Evolutionary conservation across 2,113 vertebrate genomes (phyloP).

Genomic region (Campylomormyrus tamandua): DNA sequence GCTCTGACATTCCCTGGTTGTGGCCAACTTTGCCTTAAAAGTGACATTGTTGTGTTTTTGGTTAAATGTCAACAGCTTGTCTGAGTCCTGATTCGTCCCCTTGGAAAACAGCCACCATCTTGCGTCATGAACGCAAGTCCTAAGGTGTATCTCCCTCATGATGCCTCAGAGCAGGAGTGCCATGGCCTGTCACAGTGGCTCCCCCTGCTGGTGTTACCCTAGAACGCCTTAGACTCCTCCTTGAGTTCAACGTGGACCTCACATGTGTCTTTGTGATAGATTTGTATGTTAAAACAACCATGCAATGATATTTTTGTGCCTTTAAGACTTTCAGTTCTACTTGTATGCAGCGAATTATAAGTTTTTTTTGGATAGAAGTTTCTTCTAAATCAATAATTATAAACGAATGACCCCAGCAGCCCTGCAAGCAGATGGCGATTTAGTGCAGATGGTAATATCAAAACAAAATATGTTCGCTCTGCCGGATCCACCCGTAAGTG

Average conservation of each 20-base stretch:
- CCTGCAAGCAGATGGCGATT: background rate
- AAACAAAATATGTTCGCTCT: background rate
- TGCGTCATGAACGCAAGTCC: background rate
- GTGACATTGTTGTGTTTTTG: background rate
- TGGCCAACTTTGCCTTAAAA: background rate
- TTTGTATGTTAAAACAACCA: background rate
- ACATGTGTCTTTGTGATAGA: background rate
- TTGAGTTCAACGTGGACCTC: background rate
- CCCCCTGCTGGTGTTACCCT: background rate
- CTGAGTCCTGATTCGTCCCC: background rate
- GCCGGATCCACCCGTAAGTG: background rate
- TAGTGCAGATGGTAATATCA: background rate
- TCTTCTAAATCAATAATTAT: background rate
- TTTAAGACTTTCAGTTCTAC: background rate
- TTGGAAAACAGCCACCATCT: background rate
- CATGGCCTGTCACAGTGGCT: background rate
- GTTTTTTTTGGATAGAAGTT: background rate
- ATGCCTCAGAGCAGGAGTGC: background rate
- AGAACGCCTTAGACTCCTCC: background rate
- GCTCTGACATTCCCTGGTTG: background rate
- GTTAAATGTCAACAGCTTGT: conserved; percentile 21
- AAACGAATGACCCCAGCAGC: background rate
- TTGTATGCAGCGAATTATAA: background rate
- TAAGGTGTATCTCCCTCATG: background rate
- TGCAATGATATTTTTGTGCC: background rate